Base-by-base conservation (phyloP, 92 coral and sea anemone species). In the Chrysogorgia sp. region DNA sequence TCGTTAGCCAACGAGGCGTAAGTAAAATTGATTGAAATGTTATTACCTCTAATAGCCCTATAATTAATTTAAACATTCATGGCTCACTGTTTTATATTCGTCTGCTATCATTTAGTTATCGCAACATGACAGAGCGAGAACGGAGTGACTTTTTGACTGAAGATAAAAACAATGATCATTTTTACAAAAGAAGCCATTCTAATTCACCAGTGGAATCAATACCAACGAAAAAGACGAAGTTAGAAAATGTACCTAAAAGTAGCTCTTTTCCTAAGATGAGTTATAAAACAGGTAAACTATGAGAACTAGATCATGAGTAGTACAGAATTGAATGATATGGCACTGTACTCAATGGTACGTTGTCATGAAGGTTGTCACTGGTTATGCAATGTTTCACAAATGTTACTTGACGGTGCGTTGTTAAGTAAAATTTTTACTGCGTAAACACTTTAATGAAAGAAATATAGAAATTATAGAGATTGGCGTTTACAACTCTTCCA, bases 101-200 rank as follows among this genome's bases (percentile, higher is more conserved):
- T 59, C 20, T 1, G 25, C 34, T 33, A 19, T 40, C 63, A 4
- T 29, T 34, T 45, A 93, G 98, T 76, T 94, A 91, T 67, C 90
- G 92, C 43, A 84, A 67, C 55, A 85, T 94, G 98, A 85, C 94
- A 8, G 98, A 94, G 59, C 85, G 98, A 60, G 98, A 94, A 82
- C 89, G 86, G 80, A 87, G 87, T 7, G 98, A 94, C 81, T 94
- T 94, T 77, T 89, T 82, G 45, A 88, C 91, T 33, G 98, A 92
- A n/a, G 97, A 91, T 52, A 91, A 92, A 28, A 94, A 94, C 86
- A 94, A 94, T 55, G 98, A 94, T 14, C 96, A 94, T 80, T 89
- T 91, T 75, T 83, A 60, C 63, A 94, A 94, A 84, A 84, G 97
- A 41, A 82, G 88, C 29, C 72, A 87, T 34, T 79, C 77, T 14